Evolutionary conservation across 2,113 vertebrate species (phyloP).

Genomic region (Calidris pygmaea): DNA sequence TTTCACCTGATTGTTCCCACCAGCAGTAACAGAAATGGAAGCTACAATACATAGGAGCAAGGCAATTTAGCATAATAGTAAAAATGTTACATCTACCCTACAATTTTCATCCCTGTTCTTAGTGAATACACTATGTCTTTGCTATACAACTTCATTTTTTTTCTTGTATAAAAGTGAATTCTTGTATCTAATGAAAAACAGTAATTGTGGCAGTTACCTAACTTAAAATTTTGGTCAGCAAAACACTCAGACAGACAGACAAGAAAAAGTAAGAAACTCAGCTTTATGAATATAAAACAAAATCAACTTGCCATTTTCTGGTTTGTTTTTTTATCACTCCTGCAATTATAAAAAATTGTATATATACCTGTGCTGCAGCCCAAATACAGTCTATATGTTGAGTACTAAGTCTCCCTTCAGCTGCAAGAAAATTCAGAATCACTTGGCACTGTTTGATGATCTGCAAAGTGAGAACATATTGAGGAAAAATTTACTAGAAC

Average conservation of each 20-base stretch:
- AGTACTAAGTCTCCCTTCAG: slow-evolving; percentile 95
- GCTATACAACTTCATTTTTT: not conserved
- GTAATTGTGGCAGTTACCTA: not conserved
- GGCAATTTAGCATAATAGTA: not conserved
- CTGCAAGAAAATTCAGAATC: slow-evolving; percentile 98
- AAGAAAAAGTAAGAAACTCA: not conserved
- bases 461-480: slow-evolving; percentile 73
- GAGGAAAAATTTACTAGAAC: slow-evolving; percentile 23
- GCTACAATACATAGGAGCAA: not conserved
- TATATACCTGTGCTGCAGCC: slow-evolving; percentile 94
- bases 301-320: not conserved
- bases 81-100: not conserved
- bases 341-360: not conserved
- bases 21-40: not conserved
- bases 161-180: not conserved
- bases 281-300: not conserved
- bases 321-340: not conserved
- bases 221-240: not conserved
- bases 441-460: slow-evolving; percentile 99
- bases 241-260: not conserved
- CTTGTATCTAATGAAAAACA: not conserved
- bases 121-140: not conserved
- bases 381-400: slow-evolving; percentile 99
- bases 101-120: not conserved
- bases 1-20: not conserved